Evolutionary conservation across 2,797 vertebrate species (phyloP).

Genomic region (Limosa lapponica): DNA sequence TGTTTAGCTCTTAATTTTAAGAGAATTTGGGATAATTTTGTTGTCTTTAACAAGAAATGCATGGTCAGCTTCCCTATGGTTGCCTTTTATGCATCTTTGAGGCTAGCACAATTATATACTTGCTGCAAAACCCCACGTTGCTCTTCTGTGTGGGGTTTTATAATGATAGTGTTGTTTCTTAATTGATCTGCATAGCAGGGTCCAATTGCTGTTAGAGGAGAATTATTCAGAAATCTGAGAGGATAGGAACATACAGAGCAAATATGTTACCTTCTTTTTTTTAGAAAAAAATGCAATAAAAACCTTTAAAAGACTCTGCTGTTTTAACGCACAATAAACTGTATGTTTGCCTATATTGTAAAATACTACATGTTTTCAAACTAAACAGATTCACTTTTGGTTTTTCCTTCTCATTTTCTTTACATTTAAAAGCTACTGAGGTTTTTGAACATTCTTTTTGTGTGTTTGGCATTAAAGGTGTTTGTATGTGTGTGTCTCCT

Average conservation of each 20-base stretch:
- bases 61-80: conserved; percentile 53
- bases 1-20: conserved; percentile 55
- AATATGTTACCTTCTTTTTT: background rate
- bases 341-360: background rate
- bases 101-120: conserved; percentile 29
- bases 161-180: conserved; percentile 45
- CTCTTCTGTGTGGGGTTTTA: conserved; percentile 39
- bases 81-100: conserved; percentile 60
- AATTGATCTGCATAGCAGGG: conserved; percentile 33
- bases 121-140: conserved; percentile 36
- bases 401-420: background rate
- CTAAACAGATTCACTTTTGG: background rate
- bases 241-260: conserved; percentile 18
- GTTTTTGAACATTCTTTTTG: background rate
- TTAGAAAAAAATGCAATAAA: background rate
- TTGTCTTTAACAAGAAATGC: conserved; percentile 43
- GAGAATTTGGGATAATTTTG: conserved; percentile 62
- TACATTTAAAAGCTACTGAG: background rate
- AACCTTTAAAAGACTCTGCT: background rate
- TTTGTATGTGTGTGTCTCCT: background rate
- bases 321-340: background rate
- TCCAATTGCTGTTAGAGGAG: background rate
- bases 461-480: background rate
- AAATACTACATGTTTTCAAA: background rate
- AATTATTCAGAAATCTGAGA: conserved; percentile 58